Conservation (phyloP, 2,797 vertebrate species). For the Sebastes hubbsi region DNA sequence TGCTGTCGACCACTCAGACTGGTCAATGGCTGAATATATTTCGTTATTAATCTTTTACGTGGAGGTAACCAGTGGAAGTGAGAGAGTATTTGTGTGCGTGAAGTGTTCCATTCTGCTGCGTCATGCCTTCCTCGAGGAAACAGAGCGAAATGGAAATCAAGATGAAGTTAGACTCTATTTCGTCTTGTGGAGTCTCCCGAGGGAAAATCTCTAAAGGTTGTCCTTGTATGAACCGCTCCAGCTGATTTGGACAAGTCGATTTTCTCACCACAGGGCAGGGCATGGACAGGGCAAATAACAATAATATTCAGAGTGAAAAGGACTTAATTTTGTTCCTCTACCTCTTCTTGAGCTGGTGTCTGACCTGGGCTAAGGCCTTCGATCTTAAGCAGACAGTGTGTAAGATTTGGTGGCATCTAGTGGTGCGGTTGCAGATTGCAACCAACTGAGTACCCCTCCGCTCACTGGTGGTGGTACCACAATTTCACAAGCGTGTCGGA, state of each 20-base stretch:
- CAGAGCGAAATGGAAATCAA: constrained; percentile 32
- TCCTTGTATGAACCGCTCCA: constrained; percentile 7
- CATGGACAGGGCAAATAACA: constrained; percentile 5
- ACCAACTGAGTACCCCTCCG: no score
- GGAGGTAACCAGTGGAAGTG: not conserved
- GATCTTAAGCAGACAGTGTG: not conserved
- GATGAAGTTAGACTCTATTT: constrained; percentile 35
- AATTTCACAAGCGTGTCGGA: no score
- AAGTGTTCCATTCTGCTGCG: constrained; percentile 25
- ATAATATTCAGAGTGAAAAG: constrained; percentile 29
- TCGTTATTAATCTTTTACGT: constrained; percentile 11
- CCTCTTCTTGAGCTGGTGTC: not conserved
- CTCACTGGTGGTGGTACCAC: no score
- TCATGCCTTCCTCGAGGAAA: constrained; percentile 43
- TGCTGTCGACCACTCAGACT: not conserved
- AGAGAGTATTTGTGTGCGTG: not conserved
- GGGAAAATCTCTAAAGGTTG: constrained; percentile 1
- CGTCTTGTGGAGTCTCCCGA: not conserved
- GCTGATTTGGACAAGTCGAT: constrained; percentile 11
- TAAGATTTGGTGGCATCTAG: no score
- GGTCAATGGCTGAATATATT: not conserved
- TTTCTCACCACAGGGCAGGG: constrained; percentile 40
- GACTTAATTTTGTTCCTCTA: not conserved
- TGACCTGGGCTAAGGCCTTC: not conserved
- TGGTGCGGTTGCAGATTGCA: no score